Conservation (phyloP, 2,113 vertebrate species). For the Oryzias melastigma region DNA sequence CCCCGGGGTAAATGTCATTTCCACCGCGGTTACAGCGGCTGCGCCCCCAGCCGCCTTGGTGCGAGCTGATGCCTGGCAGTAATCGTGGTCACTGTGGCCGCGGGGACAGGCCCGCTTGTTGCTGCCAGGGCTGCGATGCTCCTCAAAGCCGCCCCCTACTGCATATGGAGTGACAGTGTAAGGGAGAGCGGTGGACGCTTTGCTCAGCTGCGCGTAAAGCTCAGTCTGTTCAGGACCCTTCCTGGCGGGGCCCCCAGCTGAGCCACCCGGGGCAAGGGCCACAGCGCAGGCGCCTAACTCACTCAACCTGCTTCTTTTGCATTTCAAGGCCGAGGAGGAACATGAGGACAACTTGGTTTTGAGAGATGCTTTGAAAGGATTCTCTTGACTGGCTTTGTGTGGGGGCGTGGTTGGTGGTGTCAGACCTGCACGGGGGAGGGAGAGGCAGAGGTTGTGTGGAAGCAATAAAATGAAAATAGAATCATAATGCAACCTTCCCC, state of each 20-base stretch:
- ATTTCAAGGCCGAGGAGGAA: constrained; percentile 86
- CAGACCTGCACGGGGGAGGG: constrained; percentile 82
- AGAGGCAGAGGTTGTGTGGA: constrained; percentile 44
- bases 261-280: constrained; percentile 67
- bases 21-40: constrained; percentile 43
- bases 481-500: constrained; percentile 55
- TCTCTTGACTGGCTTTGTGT: constrained; percentile 99
- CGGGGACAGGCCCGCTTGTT: constrained; percentile 84
- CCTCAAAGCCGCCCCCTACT: constrained; percentile 78
- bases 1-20: constrained; percentile 69
- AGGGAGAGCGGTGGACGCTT: constrained; percentile 84
- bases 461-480: constrained; percentile 49
- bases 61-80: constrained; percentile 90
- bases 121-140: constrained; percentile 76
- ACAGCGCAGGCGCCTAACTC: constrained; percentile 81
- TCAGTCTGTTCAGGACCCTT: constrained; percentile 92
- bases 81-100: constrained; percentile 96
- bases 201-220: constrained; percentile 93
- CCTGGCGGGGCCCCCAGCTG: constrained; percentile 78
- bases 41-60: constrained; percentile 81
- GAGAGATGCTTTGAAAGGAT: constrained; percentile 95
- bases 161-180: constrained; percentile 65
- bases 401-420: constrained; percentile 99
- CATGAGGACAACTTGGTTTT: constrained; percentile 96
- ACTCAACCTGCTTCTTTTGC: constrained; percentile 89